Evolutionary conservation across 2,888 invertebrate species (phyloP), one percentile per base, ranked within the genome.

Genomic region (Anaspis maculata): DNA sequence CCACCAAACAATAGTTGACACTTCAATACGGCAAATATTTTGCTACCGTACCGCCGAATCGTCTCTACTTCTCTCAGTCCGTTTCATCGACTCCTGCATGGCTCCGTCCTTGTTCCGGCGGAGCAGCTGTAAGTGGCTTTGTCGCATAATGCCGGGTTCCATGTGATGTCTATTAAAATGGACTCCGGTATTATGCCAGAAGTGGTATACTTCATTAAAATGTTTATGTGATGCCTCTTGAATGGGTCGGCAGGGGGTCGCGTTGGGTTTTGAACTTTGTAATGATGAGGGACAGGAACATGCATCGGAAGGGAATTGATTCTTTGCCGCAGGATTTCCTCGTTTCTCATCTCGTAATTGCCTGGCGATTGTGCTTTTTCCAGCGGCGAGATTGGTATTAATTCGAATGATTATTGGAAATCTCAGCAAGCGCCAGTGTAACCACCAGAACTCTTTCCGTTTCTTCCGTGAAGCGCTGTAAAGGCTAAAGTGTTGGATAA

Each of bases 1-100:
- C n/a, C n/a, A 33, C 49, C 57, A 52, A 58, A 64, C 63, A 64
- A 64, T 61, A 55, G 56, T 59, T 64, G 64, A 64, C 64, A 64
- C 63, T 63, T 63, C 61, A 63, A 64, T 64, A 62, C 62, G 61
- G 61, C 59, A 62, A 63, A 63, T 62, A 63, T 63, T 58, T 62
- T 61, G 61, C 61, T 52, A 57, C 59, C 52, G 55, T 54, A 48
- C 44, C 45, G 45, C 37, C 27, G 22, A 35, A 32, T 39, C 32
- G 43, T 48, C 53, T 53, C 51, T 47, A 41, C 53, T 49, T 45
- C 26, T 41, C 47, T 39, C 42, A 32, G n/a, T n/a, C n/a, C n/a
- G n/a, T n/a, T n/a, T n/a, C n/a, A n/a, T n/a, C n/a, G n/a, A n/a
- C n/a, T n/a, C n/a, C 34, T 38, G 15, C 30, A 36, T 42, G 34